Conservation (phyloP, 2,113 vertebrate species). For the Illadopsis cleaveri region DNA sequence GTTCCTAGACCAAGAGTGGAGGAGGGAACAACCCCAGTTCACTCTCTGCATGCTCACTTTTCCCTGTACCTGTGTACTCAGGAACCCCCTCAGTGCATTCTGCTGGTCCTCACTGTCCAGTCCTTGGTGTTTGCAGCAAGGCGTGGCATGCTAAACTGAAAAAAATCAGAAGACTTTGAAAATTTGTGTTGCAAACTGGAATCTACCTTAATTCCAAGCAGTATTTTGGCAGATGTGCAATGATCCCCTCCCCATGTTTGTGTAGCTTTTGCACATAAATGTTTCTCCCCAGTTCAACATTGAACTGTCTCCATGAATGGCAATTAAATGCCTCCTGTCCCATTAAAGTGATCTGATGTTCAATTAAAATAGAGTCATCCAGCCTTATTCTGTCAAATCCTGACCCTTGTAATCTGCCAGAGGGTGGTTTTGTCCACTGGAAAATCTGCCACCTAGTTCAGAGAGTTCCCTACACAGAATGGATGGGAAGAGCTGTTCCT, state of each 20-base stretch:
- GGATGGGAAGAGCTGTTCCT: background rate
- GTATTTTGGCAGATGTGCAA: background rate
- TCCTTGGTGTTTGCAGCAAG: background rate
- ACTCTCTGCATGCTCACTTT: background rate
- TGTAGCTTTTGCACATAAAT: background rate
- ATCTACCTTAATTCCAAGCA: background rate
- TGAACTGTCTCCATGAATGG: background rate
- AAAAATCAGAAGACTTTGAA: background rate
- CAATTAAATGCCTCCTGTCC: background rate
- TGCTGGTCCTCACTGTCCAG: background rate
- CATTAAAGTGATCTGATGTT: background rate
- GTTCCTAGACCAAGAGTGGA: conserved; percentile 48
- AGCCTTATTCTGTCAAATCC: background rate
- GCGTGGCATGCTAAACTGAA: background rate
- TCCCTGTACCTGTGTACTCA: background rate
- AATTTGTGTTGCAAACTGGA: background rate
- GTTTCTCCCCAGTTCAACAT: background rate
- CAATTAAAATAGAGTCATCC: background rate
- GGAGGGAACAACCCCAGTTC: background rate
- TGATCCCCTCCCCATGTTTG: background rate
- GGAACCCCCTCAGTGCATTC: background rate
- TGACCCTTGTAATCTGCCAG: background rate
- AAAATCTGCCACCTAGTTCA: background rate
- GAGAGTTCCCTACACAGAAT: background rate
- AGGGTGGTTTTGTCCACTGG: background rate